Evolutionary conservation across 2,888 invertebrate genomes (phyloP).

Genomic region (Lamproptera curius): DNA sequence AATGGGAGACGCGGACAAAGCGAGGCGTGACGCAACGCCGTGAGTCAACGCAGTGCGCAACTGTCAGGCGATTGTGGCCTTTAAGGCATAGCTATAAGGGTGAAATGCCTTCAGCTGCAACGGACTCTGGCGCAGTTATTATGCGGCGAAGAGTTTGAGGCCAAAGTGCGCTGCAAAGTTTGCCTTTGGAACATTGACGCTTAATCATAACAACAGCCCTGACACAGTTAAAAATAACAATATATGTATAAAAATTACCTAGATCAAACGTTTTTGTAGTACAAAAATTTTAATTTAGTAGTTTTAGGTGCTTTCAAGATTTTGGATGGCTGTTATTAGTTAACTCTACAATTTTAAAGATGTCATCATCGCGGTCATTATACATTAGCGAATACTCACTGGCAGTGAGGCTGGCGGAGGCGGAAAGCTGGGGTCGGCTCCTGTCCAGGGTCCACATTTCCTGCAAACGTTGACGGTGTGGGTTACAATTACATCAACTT

Average conservation of each 20-base stretch:
- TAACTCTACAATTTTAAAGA: no score
- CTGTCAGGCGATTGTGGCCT: neutral
- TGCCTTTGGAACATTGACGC: neutral
- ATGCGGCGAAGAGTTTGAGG: no score
- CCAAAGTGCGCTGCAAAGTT: neutral
- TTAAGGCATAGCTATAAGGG: neutral
- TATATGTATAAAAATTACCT: no score
- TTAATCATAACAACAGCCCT: no score
- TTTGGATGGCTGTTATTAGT: no score
- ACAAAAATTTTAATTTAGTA: no score
- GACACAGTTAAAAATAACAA: no score
- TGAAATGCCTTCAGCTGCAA: neutral
- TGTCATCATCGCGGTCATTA: no score
- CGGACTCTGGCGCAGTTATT: no score
- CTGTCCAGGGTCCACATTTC: constrained; percentile 57
- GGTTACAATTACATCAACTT: no score
- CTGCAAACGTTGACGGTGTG: constrained; percentile 47
- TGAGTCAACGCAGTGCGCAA: neutral
- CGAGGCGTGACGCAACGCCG: neutral
- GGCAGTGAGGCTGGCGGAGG: constrained; percentile 84
- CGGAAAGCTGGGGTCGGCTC: constrained; percentile 76
- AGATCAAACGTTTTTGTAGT: no score
- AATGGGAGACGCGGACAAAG: constrained; percentile 1
- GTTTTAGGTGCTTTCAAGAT: no score
- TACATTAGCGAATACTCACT: constrained; percentile 82